These are phyloP conservation scores for Pogonomyrmex barbatus DNA, from an alignment of 1,140 invertebrate species.

Conservation along the genomic window DNA sequence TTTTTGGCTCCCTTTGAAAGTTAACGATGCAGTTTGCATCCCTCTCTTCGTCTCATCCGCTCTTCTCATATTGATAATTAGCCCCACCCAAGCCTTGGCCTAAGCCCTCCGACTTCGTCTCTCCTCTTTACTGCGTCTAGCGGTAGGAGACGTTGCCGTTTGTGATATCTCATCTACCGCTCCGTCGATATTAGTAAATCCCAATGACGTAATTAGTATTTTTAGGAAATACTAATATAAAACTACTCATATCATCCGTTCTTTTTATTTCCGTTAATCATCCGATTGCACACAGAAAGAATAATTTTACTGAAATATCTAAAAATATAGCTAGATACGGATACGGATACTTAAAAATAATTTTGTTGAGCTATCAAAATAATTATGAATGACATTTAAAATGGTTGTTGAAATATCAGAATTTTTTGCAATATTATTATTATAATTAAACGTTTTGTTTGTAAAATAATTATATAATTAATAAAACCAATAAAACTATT, in stretches of 20 bases:
- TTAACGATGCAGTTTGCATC: conserved; percentile 57
- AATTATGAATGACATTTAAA: no score
- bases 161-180: conserved; percentile 36
- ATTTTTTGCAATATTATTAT: no score
- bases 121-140: conserved; percentile 44
- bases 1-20: conserved; percentile 65
- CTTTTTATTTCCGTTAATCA: neutral
- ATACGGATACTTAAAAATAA: no score
- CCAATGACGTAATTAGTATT: neutral
- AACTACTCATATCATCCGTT: no score
- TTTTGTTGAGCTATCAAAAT: no score
- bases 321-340: no score
- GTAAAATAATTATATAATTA: no score
- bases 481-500: no score
- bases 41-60: neutral
- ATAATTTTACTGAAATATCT: no score
- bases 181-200: conserved; percentile 15
- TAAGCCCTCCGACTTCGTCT: conserved; percentile 50
- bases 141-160: conserved; percentile 52
- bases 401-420: no score
- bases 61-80: conserved; percentile 69
- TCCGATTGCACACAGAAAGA: neutral
- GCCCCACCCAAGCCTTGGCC: conserved; percentile 19
- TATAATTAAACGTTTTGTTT: no score
- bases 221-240: neutral